Evolutionary conservation across 2,113 vertebrate genomes (phyloP), one percentile per base, ranked within the genome.

Genomic region (Hemiscyllium ocellatum): DNA sequence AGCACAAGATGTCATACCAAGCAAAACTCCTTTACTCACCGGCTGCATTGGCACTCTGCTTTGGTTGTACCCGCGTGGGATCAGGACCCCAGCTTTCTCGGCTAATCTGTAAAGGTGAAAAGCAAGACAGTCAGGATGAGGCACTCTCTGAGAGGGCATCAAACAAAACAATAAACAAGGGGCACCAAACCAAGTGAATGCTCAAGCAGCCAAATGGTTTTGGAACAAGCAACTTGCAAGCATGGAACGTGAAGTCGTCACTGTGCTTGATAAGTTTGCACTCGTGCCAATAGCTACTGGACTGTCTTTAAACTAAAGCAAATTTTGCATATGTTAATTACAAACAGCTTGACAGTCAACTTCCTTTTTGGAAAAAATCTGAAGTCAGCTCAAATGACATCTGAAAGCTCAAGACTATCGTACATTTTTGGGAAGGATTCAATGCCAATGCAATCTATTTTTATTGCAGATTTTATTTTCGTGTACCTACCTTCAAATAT

Each of bases 41-140:
- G 97, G 97, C n/a, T 89, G 97, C 95, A 0, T 96, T 96, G 24
- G 13, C 96, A 0, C 96, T 96, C 78, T 96, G 96, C 4, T 96
- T 96, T 15, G 96, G 96, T 37, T 97, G 70, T 96, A 98, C 93
- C 3, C 97, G 96, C 17, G 97, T 96, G 0, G 97, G 86, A 70
- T 96, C 95, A 0, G 97, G 78, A 76, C 97, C 98, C 98, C 98
- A 98, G 93, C 96, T 98, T 78, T 97, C 98, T 0, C 96, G 97
- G 95, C 98, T 98, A 96, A 98, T 98, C 98, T 98, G 97, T 3
- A 97, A 47, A 95, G 96, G 96, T 3, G 96, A 66, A 96, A 96
- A 65, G 29, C 47, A 95, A 47, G 19, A 56, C 33, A 22, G 61
- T 80, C 47, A 94, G 47, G 22, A 70, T 24, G 33, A 50, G 42